Evolutionary conservation across 2,888 invertebrate species (phyloP), one percentile per base, ranked within the genome.

Genomic region (Muschampia plurimacula): DNA sequence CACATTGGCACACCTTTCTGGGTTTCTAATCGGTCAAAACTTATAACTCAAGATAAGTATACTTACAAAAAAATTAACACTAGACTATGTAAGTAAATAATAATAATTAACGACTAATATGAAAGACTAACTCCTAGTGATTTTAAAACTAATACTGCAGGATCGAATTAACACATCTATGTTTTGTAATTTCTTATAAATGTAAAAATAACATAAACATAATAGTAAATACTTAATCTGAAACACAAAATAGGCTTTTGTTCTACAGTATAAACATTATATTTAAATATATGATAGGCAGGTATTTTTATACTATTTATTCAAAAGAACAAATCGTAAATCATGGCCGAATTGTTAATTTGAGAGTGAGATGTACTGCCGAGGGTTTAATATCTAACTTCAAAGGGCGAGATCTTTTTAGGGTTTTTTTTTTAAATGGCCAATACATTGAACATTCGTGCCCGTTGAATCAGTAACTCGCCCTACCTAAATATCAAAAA

Each of bases 71-170:
- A 22, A 89, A 83, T 81, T 77, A 86, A 85, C 81, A 77, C 89
- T 90, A 89, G 79, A 81, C 81, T 86, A 85, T 71, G 64, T 60
- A 60, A 92, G 90, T 91, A 85, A 91, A 86, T 90, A 92, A 59
- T 62, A 62, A 32, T 59, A 32, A 32, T 59, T 59, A 92, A 91
- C 90, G 82, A 89, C 92, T 92, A 92, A 92, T 89, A 91, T 90
- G 92, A 92, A 88, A 82, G 13, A 87, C 86, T 89, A 91, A 89
- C 88, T 85, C 84, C 91, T 91, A 91, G 32, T 59, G 32, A 59
- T 59, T 59, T 59, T 32, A 32, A 59, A 59, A 59, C 32, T 59
- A 32, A 32, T 59, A 59, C 59, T 59, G 59, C 32, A 59, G 13
- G 32, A 59, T 12, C 59, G 6, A 59, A 59, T 59, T 28, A 5